Evolutionary conservation across 1,140 invertebrate genomes (phyloP).

Genomic region (Trinorchestia longiramus): DNA sequence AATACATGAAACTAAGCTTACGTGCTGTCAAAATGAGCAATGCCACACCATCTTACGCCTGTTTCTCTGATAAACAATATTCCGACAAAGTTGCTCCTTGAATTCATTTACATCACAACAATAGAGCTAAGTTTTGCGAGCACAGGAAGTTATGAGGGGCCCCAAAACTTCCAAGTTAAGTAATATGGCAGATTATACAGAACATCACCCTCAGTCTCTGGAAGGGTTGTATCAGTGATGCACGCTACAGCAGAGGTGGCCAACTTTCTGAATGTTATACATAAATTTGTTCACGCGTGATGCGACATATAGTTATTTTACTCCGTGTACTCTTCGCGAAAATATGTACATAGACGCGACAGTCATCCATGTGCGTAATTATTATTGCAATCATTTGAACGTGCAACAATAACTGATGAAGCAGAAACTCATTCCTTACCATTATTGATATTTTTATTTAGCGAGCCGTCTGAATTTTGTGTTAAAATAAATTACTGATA

Average conservation of each 20-base stretch:
- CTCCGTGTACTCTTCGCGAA: not conserved
- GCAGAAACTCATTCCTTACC: too few relatives aligned
- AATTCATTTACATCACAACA: not conserved
- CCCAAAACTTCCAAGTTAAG: not conserved
- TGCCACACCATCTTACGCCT: not conserved
- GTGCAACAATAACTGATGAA: not conserved
- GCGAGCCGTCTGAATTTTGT: too few relatives aligned
- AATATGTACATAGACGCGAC: not conserved
- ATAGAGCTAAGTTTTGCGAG: not conserved
- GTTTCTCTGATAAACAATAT: not conserved
- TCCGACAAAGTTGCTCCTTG: not conserved
- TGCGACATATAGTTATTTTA: not conserved
- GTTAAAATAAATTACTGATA: too few relatives aligned
- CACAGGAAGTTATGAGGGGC: not conserved
- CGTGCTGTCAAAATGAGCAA: not conserved
- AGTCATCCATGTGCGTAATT: not conserved
- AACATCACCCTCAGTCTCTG: not conserved
- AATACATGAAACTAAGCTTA: not conserved
- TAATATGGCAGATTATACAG: not conserved
- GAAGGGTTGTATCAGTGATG: not conserved
- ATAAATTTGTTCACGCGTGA: not conserved
- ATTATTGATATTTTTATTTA: too few relatives aligned
- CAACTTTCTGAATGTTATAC: not conserved
- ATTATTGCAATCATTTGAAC: not conserved
- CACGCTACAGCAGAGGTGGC: not conserved